Percentiles rank a stretch among this genome's conserved stretches.
These are phyloP conservation scores for Megastigmus dorsalis DNA, from an alignment of 2,888 invertebrate species.

Conservation along the genomic window DNA sequence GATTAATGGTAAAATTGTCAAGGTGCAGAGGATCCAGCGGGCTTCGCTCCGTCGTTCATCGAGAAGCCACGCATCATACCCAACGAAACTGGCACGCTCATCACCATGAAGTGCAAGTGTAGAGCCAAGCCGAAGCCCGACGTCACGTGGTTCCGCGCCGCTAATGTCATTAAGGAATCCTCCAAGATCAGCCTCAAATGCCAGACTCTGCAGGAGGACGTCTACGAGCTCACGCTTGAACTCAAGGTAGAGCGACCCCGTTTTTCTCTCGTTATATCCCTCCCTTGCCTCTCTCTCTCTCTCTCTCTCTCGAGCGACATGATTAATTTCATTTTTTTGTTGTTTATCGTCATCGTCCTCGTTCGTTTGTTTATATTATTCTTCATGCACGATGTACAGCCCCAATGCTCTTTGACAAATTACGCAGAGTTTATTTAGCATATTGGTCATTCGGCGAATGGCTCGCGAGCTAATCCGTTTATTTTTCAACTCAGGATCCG, in stretches of 20 bases:
- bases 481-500: constrained; percentile 89
- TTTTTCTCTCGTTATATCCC: no score
- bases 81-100: constrained; percentile 96
- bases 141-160: constrained; percentile 96
- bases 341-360: no score
- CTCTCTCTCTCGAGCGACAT: no score
- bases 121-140: constrained; percentile 96
- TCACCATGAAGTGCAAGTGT: constrained; percentile 97
- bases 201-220: constrained; percentile 86
- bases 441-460: no score
- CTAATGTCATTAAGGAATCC: constrained; percentile 88
- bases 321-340: no score
- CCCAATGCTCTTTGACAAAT: no score
- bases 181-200: constrained; percentile 89
- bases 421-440: no score
- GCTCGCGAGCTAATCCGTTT: no score
- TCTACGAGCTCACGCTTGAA: constrained; percentile 90
- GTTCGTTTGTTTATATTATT: no score
- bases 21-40: constrained; percentile 94
- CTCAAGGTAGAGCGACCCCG: constrained; percentile 83
- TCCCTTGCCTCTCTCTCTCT: no score
- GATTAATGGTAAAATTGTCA: constrained; percentile 64
- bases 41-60: constrained; percentile 96
- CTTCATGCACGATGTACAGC: no score
- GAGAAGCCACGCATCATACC: constrained; percentile 99